Evolutionary conservation across 2,797 vertebrate genomes (phyloP).

Genomic region (Hippocampus kuda): DNA sequence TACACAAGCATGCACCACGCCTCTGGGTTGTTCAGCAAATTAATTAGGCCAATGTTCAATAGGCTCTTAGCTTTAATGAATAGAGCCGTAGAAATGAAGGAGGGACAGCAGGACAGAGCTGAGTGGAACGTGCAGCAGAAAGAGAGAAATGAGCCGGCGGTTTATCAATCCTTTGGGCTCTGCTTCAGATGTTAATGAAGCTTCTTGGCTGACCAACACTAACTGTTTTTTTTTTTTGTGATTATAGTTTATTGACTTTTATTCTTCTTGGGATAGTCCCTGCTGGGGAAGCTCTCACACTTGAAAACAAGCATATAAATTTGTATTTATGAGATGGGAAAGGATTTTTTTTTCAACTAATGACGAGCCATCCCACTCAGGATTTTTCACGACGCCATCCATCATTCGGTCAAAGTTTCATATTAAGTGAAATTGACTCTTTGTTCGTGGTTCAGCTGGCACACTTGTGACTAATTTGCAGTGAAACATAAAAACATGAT

Average conservation of each 20-base stretch:
- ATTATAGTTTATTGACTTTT: conserved; percentile 3
- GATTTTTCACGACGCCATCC: not conserved
- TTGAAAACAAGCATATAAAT: not conserved
- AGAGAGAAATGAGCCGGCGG: conserved; percentile 29
- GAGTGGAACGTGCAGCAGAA: conserved; percentile 7
- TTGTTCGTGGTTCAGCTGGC: not conserved
- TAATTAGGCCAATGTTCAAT: conserved; percentile 45
- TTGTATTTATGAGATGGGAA: not conserved
- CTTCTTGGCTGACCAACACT: conserved; percentile 5
- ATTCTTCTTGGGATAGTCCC: not conserved
- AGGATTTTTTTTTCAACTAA: not conserved
- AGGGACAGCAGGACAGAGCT: conserved; percentile 21
- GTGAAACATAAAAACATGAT: not conserved
- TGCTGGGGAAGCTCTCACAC: not conserved
- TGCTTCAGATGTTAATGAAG: conserved; percentile 23
- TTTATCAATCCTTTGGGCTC: conserved; percentile 15
- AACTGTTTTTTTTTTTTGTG: not conserved
- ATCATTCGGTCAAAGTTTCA: not conserved
- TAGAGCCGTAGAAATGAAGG: conserved; percentile 35
- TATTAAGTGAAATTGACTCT: not conserved
- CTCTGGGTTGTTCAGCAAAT: conserved; percentile 45
- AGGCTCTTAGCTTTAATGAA: conserved; percentile 45
- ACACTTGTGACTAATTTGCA: not conserved
- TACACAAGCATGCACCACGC: conserved; percentile 23
- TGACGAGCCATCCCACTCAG: not conserved